These are phyloP conservation scores for Telenomus remus DNA, from an alignment of 1,140 invertebrate species.

Conservation along the genomic window DNA sequence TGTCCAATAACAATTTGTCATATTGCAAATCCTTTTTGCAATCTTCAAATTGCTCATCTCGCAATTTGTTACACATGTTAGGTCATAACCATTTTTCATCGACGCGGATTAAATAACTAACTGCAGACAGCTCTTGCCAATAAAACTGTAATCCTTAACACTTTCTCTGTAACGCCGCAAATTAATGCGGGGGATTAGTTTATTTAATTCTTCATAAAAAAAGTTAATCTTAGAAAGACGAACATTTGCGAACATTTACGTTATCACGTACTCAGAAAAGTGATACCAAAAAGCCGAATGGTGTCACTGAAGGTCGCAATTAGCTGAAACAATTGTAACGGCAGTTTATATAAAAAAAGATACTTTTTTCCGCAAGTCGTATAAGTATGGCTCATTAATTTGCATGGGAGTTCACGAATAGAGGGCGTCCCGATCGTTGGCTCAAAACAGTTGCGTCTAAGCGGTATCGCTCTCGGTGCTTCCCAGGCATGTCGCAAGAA, in stretches of 20 bases:
- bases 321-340: slow-evolving; percentile 32
- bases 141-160: slow-evolving; percentile 9
- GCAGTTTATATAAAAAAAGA: neutral
- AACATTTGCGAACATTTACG: too few species aligned
- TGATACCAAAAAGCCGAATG: slow-evolving; percentile 8
- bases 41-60: too few species aligned
- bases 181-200: too few species aligned
- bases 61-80: too few species aligned
- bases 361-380: slow-evolving; percentile 13
- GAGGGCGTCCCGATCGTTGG: slow-evolving; percentile 28
- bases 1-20: too few species aligned
- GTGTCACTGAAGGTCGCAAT: slow-evolving; percentile 35
- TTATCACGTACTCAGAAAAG: neutral
- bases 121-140: neutral
- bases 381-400: slow-evolving; percentile 40
- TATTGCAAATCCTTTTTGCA: too few species aligned
- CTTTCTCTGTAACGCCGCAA: neutral
- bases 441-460: slow-evolving; percentile 58
- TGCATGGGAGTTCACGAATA: slow-evolving; percentile 32
- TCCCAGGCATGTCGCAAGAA: slow-evolving; percentile 53
- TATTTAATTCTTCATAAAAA: too few species aligned
- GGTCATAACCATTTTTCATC: too few species aligned
- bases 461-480: slow-evolving; percentile 58
- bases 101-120: too few species aligned
- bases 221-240: too few species aligned